Percentiles rank a stretch among this genome's conserved stretches.
Conservation (phyloP, 2,113 vertebrate genomes). For the Gymnobelideus leadbeateri region DNA sequence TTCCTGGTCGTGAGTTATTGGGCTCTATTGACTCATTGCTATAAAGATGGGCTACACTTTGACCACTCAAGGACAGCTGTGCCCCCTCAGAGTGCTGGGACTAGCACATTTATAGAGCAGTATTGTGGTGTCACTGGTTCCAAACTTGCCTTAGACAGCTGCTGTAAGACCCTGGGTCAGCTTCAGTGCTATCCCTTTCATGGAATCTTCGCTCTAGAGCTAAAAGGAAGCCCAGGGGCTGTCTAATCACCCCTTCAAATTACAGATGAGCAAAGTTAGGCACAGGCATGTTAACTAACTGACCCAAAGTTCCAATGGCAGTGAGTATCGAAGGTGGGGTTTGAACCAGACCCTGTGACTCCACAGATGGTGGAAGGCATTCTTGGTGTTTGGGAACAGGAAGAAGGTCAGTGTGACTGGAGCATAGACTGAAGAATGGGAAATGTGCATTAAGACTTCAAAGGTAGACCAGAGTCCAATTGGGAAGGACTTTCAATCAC, state of each 20-base stretch:
- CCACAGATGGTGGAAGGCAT: neutral
- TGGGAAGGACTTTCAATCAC: neutral
- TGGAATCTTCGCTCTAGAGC: neutral
- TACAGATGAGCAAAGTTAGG: neutral
- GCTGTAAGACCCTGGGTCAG: neutral
- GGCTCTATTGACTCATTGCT: conserved; percentile 63
- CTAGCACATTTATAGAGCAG: neutral
- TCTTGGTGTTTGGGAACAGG: neutral
- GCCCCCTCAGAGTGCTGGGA: neutral
- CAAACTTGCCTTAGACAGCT: neutral
- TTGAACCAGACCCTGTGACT: neutral
- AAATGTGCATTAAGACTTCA: neutral
- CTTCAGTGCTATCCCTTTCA: neutral
- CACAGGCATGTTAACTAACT: neutral
- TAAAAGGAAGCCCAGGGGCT: neutral
- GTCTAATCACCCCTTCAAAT: neutral
- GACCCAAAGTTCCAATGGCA: neutral
- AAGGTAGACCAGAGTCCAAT: neutral
- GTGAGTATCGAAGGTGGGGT: neutral
- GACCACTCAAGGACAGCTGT: conserved; percentile 39
- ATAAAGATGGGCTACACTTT: conserved; percentile 58
- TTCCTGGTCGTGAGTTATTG: conserved; percentile 63
- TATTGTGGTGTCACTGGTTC: neutral
- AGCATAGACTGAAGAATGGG: neutral
- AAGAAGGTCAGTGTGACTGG: neutral